Evolutionary conservation across 2,797 vertebrate species (phyloP).

Genomic region (Selene dorsalis): DNA sequence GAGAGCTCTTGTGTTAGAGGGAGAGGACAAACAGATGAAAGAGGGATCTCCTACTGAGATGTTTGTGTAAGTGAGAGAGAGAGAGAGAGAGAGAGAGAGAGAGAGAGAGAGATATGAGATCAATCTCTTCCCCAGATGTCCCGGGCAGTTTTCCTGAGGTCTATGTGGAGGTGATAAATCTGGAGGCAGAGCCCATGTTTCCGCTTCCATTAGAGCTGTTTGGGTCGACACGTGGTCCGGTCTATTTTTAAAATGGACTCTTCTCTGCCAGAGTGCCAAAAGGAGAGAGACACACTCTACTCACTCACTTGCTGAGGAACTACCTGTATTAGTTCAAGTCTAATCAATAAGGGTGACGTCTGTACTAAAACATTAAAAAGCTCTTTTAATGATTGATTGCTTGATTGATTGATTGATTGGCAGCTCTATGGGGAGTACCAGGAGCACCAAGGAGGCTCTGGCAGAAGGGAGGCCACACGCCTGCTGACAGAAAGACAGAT

Average conservation of each 20-base stretch:
- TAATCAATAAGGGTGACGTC: constrained; percentile 11
- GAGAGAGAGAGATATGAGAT: constrained; percentile 27
- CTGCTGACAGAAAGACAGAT: constrained; percentile 83
- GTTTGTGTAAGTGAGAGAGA: constrained; percentile 1
- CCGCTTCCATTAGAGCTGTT: constrained; percentile 67
- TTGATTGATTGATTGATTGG: constrained; percentile 26
- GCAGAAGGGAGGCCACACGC: constrained; percentile 85
- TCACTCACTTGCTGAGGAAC: constrained; percentile 14
- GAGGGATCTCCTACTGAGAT: neutral
- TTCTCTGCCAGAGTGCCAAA: constrained; percentile 33
- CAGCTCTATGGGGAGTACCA: constrained; percentile 94
- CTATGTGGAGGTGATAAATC: constrained; percentile 69
- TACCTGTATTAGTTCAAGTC: constrained; percentile 23
- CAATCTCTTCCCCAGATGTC: constrained; percentile 73
- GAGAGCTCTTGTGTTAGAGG: neutral
- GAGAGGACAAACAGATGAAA: neutral
- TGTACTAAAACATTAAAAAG: neutral
- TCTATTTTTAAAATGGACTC: constrained; percentile 70
- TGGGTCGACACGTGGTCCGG: constrained; percentile 61
- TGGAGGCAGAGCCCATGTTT: constrained; percentile 64
- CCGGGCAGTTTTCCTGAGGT: constrained; percentile 44
- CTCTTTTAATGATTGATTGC: neutral
- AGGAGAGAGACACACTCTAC: constrained; percentile 36
- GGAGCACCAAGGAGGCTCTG: constrained; percentile 84
- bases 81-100: constrained; percentile 2